Conservation (phyloP, 2,888 invertebrate species). For the Tholera decimalis region DNA sequence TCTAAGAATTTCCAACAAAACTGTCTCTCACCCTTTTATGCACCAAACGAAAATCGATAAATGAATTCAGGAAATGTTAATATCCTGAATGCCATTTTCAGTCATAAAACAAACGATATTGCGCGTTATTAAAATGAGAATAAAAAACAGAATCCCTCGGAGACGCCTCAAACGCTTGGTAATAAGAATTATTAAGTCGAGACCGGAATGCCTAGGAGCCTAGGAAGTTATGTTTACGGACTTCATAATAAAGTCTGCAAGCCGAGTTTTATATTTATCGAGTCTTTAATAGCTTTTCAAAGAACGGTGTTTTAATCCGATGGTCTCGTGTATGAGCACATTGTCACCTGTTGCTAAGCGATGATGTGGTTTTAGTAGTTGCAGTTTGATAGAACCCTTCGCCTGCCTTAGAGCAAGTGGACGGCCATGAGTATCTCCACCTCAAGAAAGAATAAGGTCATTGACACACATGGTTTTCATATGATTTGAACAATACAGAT, state of each 20-base stretch:
- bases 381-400: too few species aligned
- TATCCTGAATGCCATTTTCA: slow-evolving; percentile 10
- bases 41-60: slow-evolving; percentile 13
- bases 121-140: slow-evolving; percentile 42
- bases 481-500: too few species aligned
- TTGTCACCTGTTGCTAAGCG: too few species aligned
- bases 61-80: slow-evolving; percentile 8
- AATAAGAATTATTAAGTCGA: slow-evolving; percentile 52
- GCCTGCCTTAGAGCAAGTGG: too few species aligned
- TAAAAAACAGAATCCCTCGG: slow-evolving; percentile 44
- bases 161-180: slow-evolving; percentile 33
- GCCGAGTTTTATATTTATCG: slow-evolving; percentile 32
- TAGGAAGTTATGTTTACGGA: slow-evolving; percentile 46
- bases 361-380: too few species aligned
- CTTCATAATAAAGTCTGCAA: slow-evolving; percentile 36
- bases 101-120: slow-evolving; percentile 40
- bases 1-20: background rate
- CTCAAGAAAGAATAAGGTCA: too few species aligned
- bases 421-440: too few species aligned
- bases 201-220: slow-evolving; percentile 44
- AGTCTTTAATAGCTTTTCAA: slow-evolving; percentile 15
- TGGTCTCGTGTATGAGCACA: too few species aligned
- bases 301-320: too few species aligned
- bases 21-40: background rate
- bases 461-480: too few species aligned